A percentile compares a stretch with the other conserved stretches of the same genome.
Evolutionary conservation across 2,888 invertebrate genomes (phyloP).

Genomic region (Abrostola triplasia): DNA sequence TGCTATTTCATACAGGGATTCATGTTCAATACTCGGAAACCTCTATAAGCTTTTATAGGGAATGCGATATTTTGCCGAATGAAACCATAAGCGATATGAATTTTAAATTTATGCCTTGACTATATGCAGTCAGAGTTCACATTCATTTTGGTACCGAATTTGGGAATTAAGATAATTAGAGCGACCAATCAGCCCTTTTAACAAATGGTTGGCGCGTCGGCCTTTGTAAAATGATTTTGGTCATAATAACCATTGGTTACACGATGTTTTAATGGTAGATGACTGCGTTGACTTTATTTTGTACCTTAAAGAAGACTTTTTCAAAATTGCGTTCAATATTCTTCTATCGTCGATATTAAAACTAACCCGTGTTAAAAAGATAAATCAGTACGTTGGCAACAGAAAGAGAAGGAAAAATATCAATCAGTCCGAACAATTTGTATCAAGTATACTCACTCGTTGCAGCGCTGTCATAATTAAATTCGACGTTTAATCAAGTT

Average conservation of each 20-base stretch:
- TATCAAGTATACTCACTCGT: too few relatives aligned
- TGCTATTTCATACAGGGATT: too few relatives aligned
- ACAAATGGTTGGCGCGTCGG: background rate
- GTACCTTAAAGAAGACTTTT: conserved; percentile 1
- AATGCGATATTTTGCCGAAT: conserved; percentile 3
- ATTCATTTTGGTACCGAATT: background rate
- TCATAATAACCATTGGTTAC: conserved; percentile 1
- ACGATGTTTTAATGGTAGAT: conserved; percentile 3
- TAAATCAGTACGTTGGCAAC: too few relatives aligned
- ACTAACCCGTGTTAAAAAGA: too few relatives aligned
- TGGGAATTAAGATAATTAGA: conserved; percentile 5
- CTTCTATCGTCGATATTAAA: too few relatives aligned
- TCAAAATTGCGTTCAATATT: background rate
- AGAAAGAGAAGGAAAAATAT: too few relatives aligned
- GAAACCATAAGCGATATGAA: background rate
- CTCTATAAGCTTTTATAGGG: conserved; percentile 2
- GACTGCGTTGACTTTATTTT: background rate
- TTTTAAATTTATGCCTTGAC: background rate
- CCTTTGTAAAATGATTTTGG: conserved; percentile 1
- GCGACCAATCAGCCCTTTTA: background rate
- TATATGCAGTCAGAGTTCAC: background rate
- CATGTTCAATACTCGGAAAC: background rate
- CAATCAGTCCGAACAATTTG: too few relatives aligned
- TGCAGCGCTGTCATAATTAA: too few relatives aligned
- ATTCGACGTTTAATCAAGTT: too few relatives aligned